Base-by-base conservation (phyloP, 2,113 vertebrate species). In the Budorcas taxicolor region DNA sequence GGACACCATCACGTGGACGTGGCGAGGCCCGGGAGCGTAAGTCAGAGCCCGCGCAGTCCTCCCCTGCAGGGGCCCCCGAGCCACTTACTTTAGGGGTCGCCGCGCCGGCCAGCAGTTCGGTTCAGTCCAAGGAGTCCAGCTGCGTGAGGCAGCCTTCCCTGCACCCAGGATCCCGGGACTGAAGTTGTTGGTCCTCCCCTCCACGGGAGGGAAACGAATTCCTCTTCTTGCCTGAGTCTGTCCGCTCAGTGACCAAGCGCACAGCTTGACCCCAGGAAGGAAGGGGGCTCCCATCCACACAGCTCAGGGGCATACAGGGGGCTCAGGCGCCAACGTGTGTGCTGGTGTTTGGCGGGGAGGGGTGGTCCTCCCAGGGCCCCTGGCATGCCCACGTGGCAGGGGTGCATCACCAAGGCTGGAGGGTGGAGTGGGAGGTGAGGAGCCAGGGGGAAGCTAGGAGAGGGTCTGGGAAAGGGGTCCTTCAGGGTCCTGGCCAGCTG, bases 1-100 rank as follows among this genome's bases (percentile, higher is more conserved):
- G 99, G 99, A 99, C 98, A 99, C 99, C 19, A 99, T 99, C 97
- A 99, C 99, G 0, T 99, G 99, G 99, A 99, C 99, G 0, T 99
- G 99, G 99, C 99, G 99, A 98, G 99, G 99, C 4, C 99, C 99
- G 16, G 99, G 99, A 99, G 99, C 99, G 99, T 99, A 98, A 99
- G 99, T 99, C 7, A 2, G 67, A 71, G 67, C 67, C 67, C 5
- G 0, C 5, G 0, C 86, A 94, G 43, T 81, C 81, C 71, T 47
- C 29, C 76, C 2, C 21, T 97, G 81, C 71, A 2, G 50, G 85
- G 83, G 2, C 80, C 10, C 27, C 23, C 2, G 0, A 36, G 43
- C 31, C 7, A 1, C 36, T 57, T 5, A 12, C 55, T 58, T 74
- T 5, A 31, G 74, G 74, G 29, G 53, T 52, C 0, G 0, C 64